A percentile compares a stretch with the other conserved stretches of the same genome.
These are phyloP conservation scores for Drosophila meridionalis DNA, from an alignment of 2,888 invertebrate genomes.

Conservation along the genomic window DNA sequence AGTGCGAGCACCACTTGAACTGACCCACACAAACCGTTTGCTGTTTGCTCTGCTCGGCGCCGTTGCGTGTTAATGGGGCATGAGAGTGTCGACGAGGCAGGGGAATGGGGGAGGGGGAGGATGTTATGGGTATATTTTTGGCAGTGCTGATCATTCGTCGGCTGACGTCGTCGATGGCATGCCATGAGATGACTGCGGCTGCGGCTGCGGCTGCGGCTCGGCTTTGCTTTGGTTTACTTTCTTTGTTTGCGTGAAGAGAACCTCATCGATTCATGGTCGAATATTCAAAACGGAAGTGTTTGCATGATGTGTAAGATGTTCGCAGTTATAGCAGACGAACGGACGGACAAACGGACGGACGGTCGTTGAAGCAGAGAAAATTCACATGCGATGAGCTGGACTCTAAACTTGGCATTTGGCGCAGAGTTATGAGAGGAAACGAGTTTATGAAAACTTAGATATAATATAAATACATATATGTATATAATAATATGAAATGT, in stretches of 20 bases:
- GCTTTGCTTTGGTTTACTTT: conserved; percentile 5
- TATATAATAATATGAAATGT: too few species aligned
- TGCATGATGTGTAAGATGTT: conserved; percentile 72
- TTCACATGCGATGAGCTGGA: conserved; percentile 61
- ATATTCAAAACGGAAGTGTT: conserved; percentile 73
- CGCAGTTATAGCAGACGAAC: conserved; percentile 2
- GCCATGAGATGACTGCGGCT: conserved; percentile 5
- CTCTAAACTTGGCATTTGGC: conserved; percentile 28
- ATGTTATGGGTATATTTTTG: conserved; percentile 54
- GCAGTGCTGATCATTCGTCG: conserved; percentile 33
- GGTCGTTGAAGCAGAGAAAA: conserved; percentile 25
- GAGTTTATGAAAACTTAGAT: conserved; percentile 9
- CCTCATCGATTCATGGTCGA: conserved; percentile 23
- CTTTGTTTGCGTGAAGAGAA: conserved; percentile 27
- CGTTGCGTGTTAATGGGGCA: conserved; percentile 1
- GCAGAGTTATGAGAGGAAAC: conserved; percentile 23
- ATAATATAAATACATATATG: too few species aligned
- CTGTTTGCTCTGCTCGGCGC: conserved; percentile 38
- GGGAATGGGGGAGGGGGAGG: background rate
- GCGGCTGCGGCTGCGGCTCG: background rate
- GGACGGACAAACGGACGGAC: background rate
- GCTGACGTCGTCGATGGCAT: conserved; percentile 24
- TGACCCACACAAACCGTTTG: conserved; percentile 66
- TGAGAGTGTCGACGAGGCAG: background rate
- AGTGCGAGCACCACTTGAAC: conserved; percentile 54